phyloP scores from a whole-genome alignment of 2,888 invertebrate species.

The Macropis europaea region DNA sequence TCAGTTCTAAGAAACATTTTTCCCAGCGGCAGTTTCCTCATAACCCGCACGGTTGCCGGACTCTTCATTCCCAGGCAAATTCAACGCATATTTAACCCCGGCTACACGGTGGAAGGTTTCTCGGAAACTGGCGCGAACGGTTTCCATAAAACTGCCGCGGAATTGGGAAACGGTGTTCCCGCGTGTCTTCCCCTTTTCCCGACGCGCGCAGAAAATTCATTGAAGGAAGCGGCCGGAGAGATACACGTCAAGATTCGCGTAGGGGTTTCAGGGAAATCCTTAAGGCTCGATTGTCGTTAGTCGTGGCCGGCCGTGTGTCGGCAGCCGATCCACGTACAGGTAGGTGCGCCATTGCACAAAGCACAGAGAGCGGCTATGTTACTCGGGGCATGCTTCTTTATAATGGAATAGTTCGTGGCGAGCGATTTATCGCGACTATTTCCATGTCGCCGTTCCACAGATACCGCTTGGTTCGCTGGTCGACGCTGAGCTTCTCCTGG shows the following conservation, averaged over 20 bases:
- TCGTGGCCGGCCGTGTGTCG: conserved; percentile 52
- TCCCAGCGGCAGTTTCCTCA: no score
- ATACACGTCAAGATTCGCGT: conserved; percentile 53
- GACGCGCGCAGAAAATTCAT: conserved; percentile 35
- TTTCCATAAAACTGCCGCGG: conserved; percentile 34
- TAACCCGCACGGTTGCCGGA: no score
- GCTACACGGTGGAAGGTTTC: conserved; percentile 4
- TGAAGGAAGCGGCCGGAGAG: conserved; percentile 42
- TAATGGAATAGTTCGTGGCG: conserved; percentile 77
- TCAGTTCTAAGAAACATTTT: no score
- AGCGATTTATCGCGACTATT: conserved; percentile 78
- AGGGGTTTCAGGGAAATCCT: conserved; percentile 56
- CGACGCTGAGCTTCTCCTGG: conserved; percentile 48
- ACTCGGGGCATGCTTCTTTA: conserved; percentile 71
- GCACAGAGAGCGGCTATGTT: conserved; percentile 70
- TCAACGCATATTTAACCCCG: conserved; percentile 28
- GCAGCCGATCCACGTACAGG: conserved; percentile 60
- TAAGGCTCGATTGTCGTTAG: conserved; percentile 60
- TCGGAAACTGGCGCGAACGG: conserved; percentile 8
- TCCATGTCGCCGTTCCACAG: conserved; percentile 71
- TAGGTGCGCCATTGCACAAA: conserved; percentile 67
- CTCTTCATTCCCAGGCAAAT: conserved; percentile 17
- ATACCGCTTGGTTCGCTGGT: conserved; percentile 60
- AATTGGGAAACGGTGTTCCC: conserved; percentile 45
- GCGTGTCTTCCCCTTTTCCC: not conserved